These are phyloP conservation scores for Kryphioiulus occultus DNA, from an alignment of 2,888 invertebrate species.

Conservation along the genomic window DNA sequence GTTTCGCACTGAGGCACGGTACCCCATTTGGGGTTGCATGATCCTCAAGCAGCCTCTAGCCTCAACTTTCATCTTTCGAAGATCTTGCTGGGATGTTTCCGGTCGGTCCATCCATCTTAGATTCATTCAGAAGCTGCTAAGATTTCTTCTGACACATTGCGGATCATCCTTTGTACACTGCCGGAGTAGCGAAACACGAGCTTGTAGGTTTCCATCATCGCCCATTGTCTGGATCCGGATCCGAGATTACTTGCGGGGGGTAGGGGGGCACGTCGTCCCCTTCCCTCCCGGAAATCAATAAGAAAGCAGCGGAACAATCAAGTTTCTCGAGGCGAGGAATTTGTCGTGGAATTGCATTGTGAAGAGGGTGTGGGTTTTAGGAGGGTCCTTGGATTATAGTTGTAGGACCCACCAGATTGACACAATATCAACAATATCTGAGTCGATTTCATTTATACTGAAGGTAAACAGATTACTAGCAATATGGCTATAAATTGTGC, in stretches of 20 bases:
- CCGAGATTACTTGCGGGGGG: neutral
- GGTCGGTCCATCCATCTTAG: neutral
- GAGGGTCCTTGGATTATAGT: neutral
- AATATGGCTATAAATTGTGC: neutral
- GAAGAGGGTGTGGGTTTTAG: neutral
- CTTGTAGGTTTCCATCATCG: neutral
- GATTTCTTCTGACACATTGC: neutral
- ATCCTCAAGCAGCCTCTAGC: too few relatives aligned
- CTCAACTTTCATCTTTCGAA: neutral
- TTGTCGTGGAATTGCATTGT: neutral
- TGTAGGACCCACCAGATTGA: neutral
- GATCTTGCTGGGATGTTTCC: neutral
- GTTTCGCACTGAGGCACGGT: too few relatives aligned
- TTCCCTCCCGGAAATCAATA: neutral
- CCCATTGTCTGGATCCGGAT: neutral
- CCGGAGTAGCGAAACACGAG: neutral
- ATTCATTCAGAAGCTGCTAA: neutral
- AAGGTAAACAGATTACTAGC: neutral
- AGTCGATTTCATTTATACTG: neutral
- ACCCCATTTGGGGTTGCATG: too few relatives aligned
- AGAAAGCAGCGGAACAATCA: neutral
- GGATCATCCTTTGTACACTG: neutral
- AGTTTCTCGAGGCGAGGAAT: neutral
- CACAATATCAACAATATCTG: neutral
- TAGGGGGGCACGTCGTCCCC: neutral